Base-by-base conservation (phyloP, 1,140 invertebrate genomes). In the Sarcophaga peregrina region DNA sequence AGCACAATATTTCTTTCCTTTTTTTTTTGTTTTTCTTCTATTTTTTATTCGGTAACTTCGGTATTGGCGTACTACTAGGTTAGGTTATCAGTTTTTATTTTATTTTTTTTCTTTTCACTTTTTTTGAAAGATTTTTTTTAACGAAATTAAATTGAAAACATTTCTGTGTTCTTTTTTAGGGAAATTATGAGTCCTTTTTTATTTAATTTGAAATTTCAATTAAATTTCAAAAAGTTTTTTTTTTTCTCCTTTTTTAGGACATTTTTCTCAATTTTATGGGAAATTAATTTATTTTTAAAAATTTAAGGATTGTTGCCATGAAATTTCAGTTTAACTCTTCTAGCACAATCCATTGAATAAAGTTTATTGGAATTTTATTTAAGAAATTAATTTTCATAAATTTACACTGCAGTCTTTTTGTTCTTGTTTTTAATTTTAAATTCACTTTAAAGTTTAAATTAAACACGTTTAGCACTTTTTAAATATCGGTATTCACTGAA, bases 1-100 rank as follows among this genome's bases (percentile, higher is more conserved):
- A 52, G 15, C 0, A 10, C 17, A 17, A 82, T 47, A 50, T 8
- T 73, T 82, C 74, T 11, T 17, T 13, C n/a, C 1, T 68, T 72
- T 82, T 82, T 25, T 62, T 82, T 50, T 62, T 81, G 47, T 47
- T 37, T 4, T 62, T 68, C n/a, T 15, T 20, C 68, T 68, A 17
- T 68, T 9, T n/a, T 17, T 54, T 13, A 8, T 25, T 11, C 58
- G 17, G 7, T 6, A 62, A 81, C 15, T 58, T 45, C 15, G n/a
- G 20, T 37, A 37, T 37, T 37, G 25, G 25, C 25, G 25, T 37
- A n/a, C n/a, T n/a, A n/a, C n/a, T n/a, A n/a, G n/a, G 25, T 2
- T 37, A 4, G 25, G 4, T 37, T 2, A 68, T 17, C 62, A 68
- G 17, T 68, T 68, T 68, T 20, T 68, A 15, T 68, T 68, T 13